Base-by-base conservation (phyloP, 2,888 invertebrate genomes). In the Lydus trimaculatus region DNA sequence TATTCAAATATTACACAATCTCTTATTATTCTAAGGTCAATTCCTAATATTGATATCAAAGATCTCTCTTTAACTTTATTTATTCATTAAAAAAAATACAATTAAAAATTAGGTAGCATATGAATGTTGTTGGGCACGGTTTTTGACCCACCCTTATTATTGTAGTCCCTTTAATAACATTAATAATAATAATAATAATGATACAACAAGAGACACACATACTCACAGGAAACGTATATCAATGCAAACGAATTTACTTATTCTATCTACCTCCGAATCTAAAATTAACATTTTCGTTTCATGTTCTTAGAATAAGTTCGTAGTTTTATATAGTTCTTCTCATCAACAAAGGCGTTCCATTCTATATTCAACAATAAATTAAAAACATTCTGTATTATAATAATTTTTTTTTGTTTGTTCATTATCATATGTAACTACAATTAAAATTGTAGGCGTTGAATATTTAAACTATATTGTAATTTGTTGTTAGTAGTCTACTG, bases 241-340 rank as follows among this genome's bases (percentile, higher is more conserved):
- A 52, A 52, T 52, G 52, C 25, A 25, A 52, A 52, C 52, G 52
- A 52, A 52, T 52, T 52, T 52, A 52, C 52, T 52, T 52, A 23
- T 52, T 52, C 52, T 25, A 52, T 52, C 52, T 52, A 52, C 52
- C 52, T 52, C 52, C 52, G 25, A 52, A 52, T 52, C 52, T 52
- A 52, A 52, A 52, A 52, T 52, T 52, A 52, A 52, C 52, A 52
- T 52, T 52, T 52, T 52, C 52, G 52, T 52, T 52, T 25, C 52
- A 52, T 13, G 52, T 52, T 52, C 52, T 52, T 25, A 52, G 52
- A 52, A 52, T 52, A 52, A 52, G 23, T 52, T 52, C 52, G 13
- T 25, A 52, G 52, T 52, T 52, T 52, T 52, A 52, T 11, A 52
- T 52, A 52, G 11, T 23, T 11, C 23, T 25, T 25, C n/a, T n/a